Conservation (phyloP, 2,797 vertebrate genomes). For the Gephyroberyx darwinii region DNA sequence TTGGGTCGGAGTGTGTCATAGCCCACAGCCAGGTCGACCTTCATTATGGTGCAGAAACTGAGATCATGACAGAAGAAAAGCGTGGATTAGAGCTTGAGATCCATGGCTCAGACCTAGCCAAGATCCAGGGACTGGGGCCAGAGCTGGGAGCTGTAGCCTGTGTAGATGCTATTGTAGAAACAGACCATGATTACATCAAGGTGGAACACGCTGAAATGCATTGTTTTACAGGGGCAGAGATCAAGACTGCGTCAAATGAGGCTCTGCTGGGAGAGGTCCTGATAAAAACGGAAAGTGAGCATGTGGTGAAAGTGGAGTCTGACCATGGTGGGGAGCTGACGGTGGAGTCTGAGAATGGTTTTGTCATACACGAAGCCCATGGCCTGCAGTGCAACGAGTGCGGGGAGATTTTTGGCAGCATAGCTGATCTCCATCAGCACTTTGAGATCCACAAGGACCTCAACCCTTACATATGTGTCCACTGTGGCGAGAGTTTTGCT, state of each 20-base stretch:
- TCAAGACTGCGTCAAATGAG: conserved; percentile 76
- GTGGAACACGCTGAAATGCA: conserved; percentile 82
- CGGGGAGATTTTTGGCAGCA: conserved; percentile 84
- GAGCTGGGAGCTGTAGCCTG: conserved; percentile 82
- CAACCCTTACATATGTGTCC: conserved; percentile 85
- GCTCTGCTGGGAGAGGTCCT: conserved; percentile 83
- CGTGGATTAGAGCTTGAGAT: conserved; percentile 84
- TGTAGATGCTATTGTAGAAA: conserved; percentile 83
- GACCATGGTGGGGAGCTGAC: conserved; percentile 85
- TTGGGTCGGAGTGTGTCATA: conserved; percentile 90
- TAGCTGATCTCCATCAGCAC: conserved; percentile 85
- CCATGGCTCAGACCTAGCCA: conserved; percentile 78
- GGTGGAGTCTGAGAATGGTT: conserved; percentile 85
- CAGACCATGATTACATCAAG: conserved; percentile 87
- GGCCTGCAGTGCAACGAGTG: conserved; percentile 87
- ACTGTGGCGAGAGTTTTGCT: conserved; percentile 86
- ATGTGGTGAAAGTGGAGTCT: conserved; percentile 83
- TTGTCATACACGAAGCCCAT: conserved; percentile 86
- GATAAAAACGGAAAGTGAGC: conserved; percentile 81
- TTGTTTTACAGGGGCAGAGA: conserved; percentile 81
- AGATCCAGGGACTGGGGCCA: conserved; percentile 80
- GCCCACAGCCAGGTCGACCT: conserved; percentile 88
- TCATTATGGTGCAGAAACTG: conserved; percentile 85
- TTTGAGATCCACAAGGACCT: conserved; percentile 87
- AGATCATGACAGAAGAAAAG: conserved; percentile 87